Conservation (phyloP, 2,888 invertebrate species). For the Agrochola lota region DNA sequence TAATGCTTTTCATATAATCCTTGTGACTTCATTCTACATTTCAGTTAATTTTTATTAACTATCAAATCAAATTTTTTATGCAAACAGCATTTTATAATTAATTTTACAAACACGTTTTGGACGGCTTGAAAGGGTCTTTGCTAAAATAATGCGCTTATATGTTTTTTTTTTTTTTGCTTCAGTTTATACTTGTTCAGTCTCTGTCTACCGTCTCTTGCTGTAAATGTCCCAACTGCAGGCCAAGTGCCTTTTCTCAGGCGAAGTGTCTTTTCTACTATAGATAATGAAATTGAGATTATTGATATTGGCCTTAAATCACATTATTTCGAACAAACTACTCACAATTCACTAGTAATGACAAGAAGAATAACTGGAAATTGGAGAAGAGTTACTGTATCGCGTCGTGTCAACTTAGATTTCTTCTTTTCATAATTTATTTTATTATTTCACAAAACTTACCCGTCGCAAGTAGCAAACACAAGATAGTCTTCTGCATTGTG, state of each 20-base stretch:
- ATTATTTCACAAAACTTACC: conserved; percentile 35
- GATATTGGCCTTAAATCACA: too few species aligned
- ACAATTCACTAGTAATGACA: background rate
- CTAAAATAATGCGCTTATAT: background rate
- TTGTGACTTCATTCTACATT: background rate
- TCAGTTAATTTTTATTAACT: background rate
- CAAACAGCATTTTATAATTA: background rate
- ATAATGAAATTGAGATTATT: background rate
- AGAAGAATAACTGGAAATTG: background rate
- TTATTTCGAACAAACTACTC: background rate
- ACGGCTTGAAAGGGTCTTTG: background rate
- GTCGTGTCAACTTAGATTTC: background rate
- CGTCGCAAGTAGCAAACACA: conserved; percentile 45
- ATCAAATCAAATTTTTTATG: background rate
- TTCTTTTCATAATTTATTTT: background rate
- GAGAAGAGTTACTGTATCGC: background rate
- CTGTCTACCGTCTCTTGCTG: background rate
- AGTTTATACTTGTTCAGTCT: too few species aligned
- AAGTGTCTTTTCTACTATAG: too few species aligned
- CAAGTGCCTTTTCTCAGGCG: background rate
- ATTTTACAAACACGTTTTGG: background rate
- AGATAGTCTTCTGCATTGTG: conserved; percentile 45
- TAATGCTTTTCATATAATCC: too few species aligned
- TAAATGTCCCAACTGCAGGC: background rate
- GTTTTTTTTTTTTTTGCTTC: background rate